Percentiles rank a stretch among this genome's conserved stretches.
These are phyloP conservation scores for Tapirus terrestris DNA, from an alignment of 2,113 vertebrate genomes.

Conservation along the genomic window DNA sequence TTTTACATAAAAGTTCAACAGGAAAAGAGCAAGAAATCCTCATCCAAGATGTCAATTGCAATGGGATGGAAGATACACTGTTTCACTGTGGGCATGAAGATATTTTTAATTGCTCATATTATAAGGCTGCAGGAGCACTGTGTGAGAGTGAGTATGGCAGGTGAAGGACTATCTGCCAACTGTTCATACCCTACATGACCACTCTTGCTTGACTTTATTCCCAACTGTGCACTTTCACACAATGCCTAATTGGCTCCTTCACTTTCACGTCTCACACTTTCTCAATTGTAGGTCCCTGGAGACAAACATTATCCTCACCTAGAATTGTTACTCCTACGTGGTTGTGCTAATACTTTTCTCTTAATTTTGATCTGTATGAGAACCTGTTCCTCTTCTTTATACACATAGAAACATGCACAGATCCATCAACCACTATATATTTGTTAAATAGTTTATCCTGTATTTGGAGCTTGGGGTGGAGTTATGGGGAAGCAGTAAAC, in stretches of 20 bases:
- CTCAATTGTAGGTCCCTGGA: neutral
- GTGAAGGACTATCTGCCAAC: neutral
- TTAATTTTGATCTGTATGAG: neutral
- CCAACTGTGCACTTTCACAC: neutral
- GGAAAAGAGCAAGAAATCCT: neutral
- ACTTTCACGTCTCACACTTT: neutral
- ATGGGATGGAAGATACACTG: neutral
- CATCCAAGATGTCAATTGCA: neutral
- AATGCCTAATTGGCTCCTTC: rapidly evolving
- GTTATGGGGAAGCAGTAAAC: neutral
- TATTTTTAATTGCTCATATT: rapidly evolving
- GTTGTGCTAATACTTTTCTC: neutral
- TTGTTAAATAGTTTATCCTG: neutral
- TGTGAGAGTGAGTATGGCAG: constrained; percentile 63
- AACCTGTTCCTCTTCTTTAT: neutral
- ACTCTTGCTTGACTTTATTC: neutral
- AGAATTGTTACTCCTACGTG: neutral
- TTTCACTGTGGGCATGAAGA: neutral
- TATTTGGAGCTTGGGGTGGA: neutral
- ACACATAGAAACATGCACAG: neutral
- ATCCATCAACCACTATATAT: neutral
- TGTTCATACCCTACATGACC: rapidly evolving
- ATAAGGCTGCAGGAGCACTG: neutral
- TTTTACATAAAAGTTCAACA: neutral
- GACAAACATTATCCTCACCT: neutral